Percentiles rank a stretch among this genome's conserved stretches.
Conservation (phyloP, 1,140 invertebrate genomes). For the Panulirus ornatus region DNA sequence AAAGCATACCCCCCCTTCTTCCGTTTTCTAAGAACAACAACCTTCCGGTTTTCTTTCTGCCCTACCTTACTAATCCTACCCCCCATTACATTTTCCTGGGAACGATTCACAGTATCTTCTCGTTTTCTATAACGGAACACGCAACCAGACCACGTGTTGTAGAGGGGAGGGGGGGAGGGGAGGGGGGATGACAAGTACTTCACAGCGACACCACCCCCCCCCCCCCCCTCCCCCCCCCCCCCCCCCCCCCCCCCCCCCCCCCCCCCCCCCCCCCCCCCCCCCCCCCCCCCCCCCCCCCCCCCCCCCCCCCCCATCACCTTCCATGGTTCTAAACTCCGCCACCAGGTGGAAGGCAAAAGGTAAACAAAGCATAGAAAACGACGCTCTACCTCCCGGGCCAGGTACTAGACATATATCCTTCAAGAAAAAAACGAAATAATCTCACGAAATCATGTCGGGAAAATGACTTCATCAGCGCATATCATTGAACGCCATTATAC, state of each 20-base stretch:
- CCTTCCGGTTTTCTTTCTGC: neutral
- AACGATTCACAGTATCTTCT: neutral
- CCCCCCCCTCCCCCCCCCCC: neutral
- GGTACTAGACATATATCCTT: no score
- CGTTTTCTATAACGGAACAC: neutral
- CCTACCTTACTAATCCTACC: neutral
- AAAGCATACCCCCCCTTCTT: neutral
- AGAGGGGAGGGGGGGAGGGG: neutral
- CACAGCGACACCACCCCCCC: neutral
- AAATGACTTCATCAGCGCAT: no score
- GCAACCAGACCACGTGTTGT: neutral
- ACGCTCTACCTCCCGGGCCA: no score
- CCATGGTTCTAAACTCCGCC: neutral
- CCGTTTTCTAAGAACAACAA: neutral
- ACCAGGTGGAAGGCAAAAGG: neutral
- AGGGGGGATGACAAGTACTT: neutral
- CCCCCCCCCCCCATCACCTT: neutral
- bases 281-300: neutral
- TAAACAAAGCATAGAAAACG: no score
- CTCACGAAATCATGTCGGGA: no score
- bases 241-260: neutral
- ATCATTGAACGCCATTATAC: no score
- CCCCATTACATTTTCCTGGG: neutral
- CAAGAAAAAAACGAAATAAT: no score
- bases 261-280: neutral